These are phyloP conservation scores for Anarhynchus alexandrinus DNA, from an alignment of 2,113 vertebrate species.

Conservation along the genomic window DNA sequence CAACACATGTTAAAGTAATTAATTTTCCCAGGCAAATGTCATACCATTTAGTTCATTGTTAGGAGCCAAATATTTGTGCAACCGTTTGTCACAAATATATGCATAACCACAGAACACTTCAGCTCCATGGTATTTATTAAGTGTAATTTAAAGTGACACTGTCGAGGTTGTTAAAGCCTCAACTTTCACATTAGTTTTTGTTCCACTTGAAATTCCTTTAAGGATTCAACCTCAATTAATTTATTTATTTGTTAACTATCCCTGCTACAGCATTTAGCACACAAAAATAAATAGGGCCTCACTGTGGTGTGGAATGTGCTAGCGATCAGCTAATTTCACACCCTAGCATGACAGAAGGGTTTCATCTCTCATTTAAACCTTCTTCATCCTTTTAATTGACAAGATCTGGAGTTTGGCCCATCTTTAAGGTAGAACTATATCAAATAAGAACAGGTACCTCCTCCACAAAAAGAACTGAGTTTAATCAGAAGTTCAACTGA, in stretches of 20 bases:
- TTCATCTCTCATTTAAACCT: neutral
- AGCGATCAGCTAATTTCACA: neutral
- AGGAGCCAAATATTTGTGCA: slow-evolving; percentile 79
- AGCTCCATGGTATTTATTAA: slow-evolving; percentile 59
- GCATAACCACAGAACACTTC: slow-evolving; percentile 69
- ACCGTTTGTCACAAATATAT: slow-evolving; percentile 74
- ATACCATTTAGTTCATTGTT: slow-evolving; percentile 73
- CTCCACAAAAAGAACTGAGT: neutral
- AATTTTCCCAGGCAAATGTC: slow-evolving; percentile 77
- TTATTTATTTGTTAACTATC: neutral
- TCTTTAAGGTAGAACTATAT: neutral
- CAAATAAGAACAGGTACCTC: neutral
- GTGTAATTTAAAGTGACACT: slow-evolving; percentile 70
- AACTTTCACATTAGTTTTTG: neutral
- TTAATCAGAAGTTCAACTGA: neutral
- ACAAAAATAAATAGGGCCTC: neutral
- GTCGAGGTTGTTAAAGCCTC: neutral
- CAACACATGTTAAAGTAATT: slow-evolving; percentile 76
- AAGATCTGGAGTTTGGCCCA: neutral
- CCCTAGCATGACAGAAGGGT: neutral
- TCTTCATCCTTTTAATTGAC: neutral
- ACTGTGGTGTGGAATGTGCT: neutral
- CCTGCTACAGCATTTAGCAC: neutral
- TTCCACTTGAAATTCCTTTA: slow-evolving; percentile 4
- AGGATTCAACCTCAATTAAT: neutral